Conservation (phyloP, 2,888 invertebrate species). For the Dromius quadrimaculatus region DNA sequence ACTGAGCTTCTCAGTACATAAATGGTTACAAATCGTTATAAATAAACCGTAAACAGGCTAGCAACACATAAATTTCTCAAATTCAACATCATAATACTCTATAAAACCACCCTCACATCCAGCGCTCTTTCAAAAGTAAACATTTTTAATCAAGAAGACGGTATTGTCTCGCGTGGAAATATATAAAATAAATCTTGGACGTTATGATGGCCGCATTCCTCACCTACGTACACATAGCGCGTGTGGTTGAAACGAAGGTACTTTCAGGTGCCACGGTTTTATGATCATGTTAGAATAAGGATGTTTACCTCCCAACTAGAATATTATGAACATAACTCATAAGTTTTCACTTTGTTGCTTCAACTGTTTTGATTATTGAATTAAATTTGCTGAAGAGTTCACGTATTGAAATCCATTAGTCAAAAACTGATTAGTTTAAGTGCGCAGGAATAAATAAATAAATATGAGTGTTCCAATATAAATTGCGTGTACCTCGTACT, state of each 20-base stretch:
- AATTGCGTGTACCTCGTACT: too few relatives aligned
- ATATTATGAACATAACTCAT: neutral
- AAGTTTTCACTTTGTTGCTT: too few relatives aligned
- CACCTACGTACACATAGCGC: slow-evolving; percentile 11
- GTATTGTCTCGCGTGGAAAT: slow-evolving; percentile 33
- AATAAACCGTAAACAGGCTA: slow-evolving; percentile 32
- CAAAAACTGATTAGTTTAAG: too few relatives aligned
- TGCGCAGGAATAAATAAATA: too few relatives aligned
- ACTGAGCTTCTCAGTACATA: slow-evolving; percentile 29
- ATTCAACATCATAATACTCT: slow-evolving; percentile 43
- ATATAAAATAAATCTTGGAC: slow-evolving; percentile 29
- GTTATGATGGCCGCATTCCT: slow-evolving; percentile 38
- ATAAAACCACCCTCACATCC: slow-evolving; percentile 36
- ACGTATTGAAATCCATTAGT: too few relatives aligned
- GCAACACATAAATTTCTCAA: slow-evolving; percentile 34
- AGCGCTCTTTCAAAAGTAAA: slow-evolving; percentile 28
- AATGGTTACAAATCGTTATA: slow-evolving; percentile 24
- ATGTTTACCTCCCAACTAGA: too few relatives aligned
- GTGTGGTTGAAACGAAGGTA: neutral
- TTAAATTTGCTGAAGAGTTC: too few relatives aligned
- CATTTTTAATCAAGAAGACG: slow-evolving; percentile 37
- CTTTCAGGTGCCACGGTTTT: neutral
- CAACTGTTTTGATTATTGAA: too few relatives aligned
- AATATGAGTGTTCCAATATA: too few relatives aligned
- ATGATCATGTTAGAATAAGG: neutral